Evolutionary conservation across 2,113 vertebrate genomes (phyloP).

Genomic region (Aspiorhynchus laticeps): DNA sequence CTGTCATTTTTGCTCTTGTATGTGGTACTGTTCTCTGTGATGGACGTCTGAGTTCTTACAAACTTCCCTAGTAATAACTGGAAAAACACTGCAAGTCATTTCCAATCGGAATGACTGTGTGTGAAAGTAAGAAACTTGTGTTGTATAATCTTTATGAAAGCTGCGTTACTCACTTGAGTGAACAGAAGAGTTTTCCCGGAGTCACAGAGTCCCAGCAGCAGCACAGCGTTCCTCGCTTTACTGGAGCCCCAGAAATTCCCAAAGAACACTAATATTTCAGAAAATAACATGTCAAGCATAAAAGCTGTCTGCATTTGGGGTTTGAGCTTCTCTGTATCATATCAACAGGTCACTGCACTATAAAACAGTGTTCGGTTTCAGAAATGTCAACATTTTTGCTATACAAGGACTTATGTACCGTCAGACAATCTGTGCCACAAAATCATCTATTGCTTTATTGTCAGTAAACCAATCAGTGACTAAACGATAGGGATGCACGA

Average conservation of each 20-base stretch:
- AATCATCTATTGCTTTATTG: no score
- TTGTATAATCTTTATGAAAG: background rate
- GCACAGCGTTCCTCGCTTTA: conserved; percentile 70
- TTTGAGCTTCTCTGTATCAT: no score
- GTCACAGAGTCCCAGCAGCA: conserved; percentile 77
- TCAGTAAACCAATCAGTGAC: no score
- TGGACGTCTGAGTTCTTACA: conserved; percentile 88
- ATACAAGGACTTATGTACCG: no score
- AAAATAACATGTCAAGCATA: background rate
- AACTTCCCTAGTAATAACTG: conserved; percentile 87
- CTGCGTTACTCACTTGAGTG: conserved; percentile 65
- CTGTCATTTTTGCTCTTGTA: conserved; percentile 82
- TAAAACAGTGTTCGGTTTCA: no score
- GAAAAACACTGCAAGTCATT: background rate
- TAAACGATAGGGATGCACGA: no score
- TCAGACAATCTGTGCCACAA: no score
- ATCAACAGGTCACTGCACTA: no score
- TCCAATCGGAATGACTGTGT: background rate
- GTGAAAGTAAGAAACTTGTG: background rate
- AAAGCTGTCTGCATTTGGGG: background rate
- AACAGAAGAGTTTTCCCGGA: conserved; percentile 80
- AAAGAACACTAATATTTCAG: conserved; percentile 68
- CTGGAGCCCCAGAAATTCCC: conserved; percentile 74
- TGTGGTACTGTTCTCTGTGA: conserved; percentile 83
- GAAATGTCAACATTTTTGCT: no score